A percentile compares a stretch with the other conserved stretches of the same genome.
These are phyloP conservation scores for Agriotes lineatus DNA, from an alignment of 2,888 invertebrate species.

Conservation along the genomic window DNA sequence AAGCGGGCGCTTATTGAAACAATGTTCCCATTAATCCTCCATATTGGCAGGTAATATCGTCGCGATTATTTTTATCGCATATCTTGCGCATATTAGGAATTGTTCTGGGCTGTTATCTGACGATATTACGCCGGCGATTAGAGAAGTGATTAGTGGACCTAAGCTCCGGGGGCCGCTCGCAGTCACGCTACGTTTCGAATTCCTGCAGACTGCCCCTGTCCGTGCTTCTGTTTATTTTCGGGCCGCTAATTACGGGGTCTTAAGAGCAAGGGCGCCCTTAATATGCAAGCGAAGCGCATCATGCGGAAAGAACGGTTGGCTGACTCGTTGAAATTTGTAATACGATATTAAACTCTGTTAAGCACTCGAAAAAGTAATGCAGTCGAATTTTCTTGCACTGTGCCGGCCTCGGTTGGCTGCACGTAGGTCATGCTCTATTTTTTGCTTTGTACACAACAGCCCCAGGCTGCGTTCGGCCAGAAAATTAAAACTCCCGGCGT, in stretches of 20 bases:
- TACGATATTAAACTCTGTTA: constrained; percentile 45
- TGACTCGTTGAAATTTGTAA: constrained; percentile 45
- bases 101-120: constrained; percentile 52
- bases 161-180: constrained; percentile 47
- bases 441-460: too few relatives aligned
- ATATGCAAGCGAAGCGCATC: constrained; percentile 55
- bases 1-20: constrained; percentile 60
- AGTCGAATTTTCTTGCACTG: constrained; percentile 32
- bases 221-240: constrained; percentile 57
- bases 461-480: too few relatives aligned
- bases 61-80: constrained; percentile 62
- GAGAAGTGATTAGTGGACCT: constrained; percentile 49
- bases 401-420: constrained; percentile 22
- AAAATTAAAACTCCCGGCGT: too few relatives aligned
- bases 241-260: constrained; percentile 62
- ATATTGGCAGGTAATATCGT: constrained; percentile 66
- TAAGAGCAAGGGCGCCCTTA: constrained; percentile 58
- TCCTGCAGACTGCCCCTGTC: constrained; percentile 40
- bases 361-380: constrained; percentile 44
- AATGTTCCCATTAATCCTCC: constrained; percentile 64
- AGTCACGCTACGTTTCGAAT: constrained; percentile 48
- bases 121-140: constrained; percentile 47
- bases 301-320: constrained; percentile 45
- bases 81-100: constrained; percentile 62
- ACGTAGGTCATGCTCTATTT: too few relatives aligned